Evolutionary conservation across 2,888 invertebrate species (phyloP), one percentile per base, ranked within the genome.

Genomic region (Candidula unifasciata): DNA sequence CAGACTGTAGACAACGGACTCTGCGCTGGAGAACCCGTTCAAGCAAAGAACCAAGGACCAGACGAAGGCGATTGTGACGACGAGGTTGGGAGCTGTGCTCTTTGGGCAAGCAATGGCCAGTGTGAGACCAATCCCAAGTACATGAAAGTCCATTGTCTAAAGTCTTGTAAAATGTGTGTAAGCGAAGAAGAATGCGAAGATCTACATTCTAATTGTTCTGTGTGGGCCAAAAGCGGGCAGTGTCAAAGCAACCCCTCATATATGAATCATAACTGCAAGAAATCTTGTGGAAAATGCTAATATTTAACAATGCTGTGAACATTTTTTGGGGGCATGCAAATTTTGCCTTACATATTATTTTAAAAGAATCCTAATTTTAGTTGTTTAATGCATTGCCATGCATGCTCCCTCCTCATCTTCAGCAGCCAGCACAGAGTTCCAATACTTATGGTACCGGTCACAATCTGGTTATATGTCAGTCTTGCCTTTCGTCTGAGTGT

Each of bases 1-100:
- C 82, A 82, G 44, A 84, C 84, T 1, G 86, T 84, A 79, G 85
- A 84, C 8, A 57, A 76, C n/a, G 81, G 81, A 3, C 81, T 87
- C 24, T 87, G 87, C 83, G 80, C 82, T 18, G 87, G 87, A 76
- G 60, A 82, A 82, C 57, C 33, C 6, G 54, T 3, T 2, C n/a
- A 44, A 52, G 68, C 21, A 37, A 69, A 27, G 0, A 44, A 44
- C 44, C n/a, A 69, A 24, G 21, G 64, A 60, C 35, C 30, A 21
- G 64, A 18, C 33, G 33, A 81, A 35, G 76, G 66, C 27, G 24
- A 35, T 3, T 71, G 83, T 21, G 71, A 54, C 2, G 71, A 77
- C 21, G 57, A 57, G 2, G 5, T 71, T 18, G 71, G 33, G 2
- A 8, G 27, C 21, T 83, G 83, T 52, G 24, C 13, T 54, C 24